Base-by-base conservation (phyloP, 1,140 invertebrate species). In the Globodera rostochiensis region DNA sequence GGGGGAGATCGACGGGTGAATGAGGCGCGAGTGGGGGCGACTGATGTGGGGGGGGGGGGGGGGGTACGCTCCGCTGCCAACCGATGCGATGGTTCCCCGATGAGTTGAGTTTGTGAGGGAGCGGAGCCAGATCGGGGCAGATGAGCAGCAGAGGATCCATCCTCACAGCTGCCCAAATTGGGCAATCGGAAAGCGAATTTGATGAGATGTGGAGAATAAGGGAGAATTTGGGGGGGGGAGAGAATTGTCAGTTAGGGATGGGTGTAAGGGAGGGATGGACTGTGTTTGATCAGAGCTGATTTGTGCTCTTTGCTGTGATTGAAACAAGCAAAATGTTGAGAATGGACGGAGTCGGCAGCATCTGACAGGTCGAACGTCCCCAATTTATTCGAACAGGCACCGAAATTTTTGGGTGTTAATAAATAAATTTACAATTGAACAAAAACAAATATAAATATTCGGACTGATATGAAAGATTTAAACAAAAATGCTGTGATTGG, bases 131-230 rank as follows among this genome's bases (percentile, higher is more conserved):
- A 60, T 60, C 57, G 57, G 57, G 57, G 57, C 57, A 60, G 57
- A 60, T 60, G 57, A 60, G 57, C 57, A 60, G 57, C 57, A 60
- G 57, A 60, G 57, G 57, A 60, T 60, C 57, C 57, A 60, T 19
- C 57, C 11, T 15, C 57, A 60, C 57, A 60, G 57, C 57, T 60
- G 57, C 57, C 57, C 57, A 60, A 60, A 60, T 60, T 60, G 57
- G 57, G 57, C 57, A 60, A 60, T 60, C 57, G 57, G 57, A 60
- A 60, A 60, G 57, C 57, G 57, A 60, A 60, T 74, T 74, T 36
- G 47, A 74, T 74, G 47, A 21, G n/a, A 74, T 25, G 19, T 5
- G 11, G 11, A 9, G n/a, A n/a, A n/a, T n/a, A n/a, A n/a, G n/a
- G n/a, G n/a, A n/a, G n/a, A n/a, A n/a, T n/a, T n/a, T n/a, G n/a